Base-by-base conservation (phyloP, 2,797 vertebrate genomes). In the Phoxinus dragarum region DNA sequence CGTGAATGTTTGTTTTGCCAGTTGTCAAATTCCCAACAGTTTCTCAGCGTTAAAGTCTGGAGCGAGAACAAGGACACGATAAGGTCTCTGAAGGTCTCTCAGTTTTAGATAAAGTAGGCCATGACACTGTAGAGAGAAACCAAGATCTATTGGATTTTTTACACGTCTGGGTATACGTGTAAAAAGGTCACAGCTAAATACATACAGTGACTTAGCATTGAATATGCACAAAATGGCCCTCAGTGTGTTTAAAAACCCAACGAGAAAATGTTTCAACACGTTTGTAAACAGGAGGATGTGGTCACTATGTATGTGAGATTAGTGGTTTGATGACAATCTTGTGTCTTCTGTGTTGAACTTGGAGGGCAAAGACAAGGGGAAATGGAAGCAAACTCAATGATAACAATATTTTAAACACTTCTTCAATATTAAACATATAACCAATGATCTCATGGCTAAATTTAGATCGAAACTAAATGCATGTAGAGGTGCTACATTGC, bases 1-100 rank as follows among this genome's bases (percentile, higher is more conserved):
- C 7, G 3, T 74, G 40, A 74, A 49, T 75, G 59, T 83, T 66
- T 52, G 71, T 66, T 83, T 67, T 40, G 56, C 72, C 71, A 66
- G 42, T 44, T 19, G 42, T 21, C 14, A 75, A 82, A 44, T 74
- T 82, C 31, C 14, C 42, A 66, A 59, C 36, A 17, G 69, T 74
- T 81, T 27, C 36, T 38, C 34, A 71, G 36, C 3, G 3, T 68
- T 34, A 34, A 73, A 23, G n/a, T 44, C 4, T 27, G 6, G 6
- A 64, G 19, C 8, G 81, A 74, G 69, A 74, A n/a, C 36, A 56
- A 81, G 49, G 23, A 56, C 67, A 27, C 23, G 9, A 36, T 47
- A 74, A 67, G 74, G 19, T 31, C 40, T 47, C 56, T 83, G 31
- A 75, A 75, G 44, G 31, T 66, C 47, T 64, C 52, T 83, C 16